Conservation (phyloP, 2,113 vertebrate species). For the Oryzias curvinotus region DNA sequence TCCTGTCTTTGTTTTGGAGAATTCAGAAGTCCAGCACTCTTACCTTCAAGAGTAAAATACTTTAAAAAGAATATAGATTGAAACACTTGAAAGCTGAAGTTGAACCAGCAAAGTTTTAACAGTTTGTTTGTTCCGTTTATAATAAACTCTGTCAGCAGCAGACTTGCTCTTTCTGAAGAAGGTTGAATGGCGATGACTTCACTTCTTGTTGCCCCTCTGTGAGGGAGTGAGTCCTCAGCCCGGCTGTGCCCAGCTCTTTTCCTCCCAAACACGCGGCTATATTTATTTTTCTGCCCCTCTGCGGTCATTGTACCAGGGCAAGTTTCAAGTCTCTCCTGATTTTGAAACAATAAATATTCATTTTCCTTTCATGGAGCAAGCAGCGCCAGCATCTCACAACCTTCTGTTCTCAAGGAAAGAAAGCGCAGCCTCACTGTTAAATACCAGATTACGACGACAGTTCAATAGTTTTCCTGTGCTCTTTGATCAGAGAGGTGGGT, state of each 20-base stretch:
- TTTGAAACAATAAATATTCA: slow-evolving; percentile 60
- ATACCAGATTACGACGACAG: slow-evolving; percentile 63
- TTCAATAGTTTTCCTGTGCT: slow-evolving; percentile 49
- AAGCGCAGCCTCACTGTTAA: slow-evolving; percentile 35
- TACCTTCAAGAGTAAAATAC: too few species aligned
- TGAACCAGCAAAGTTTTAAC: too few species aligned
- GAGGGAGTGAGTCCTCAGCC: slow-evolving; percentile 20
- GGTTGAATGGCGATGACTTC: slow-evolving; percentile 23
- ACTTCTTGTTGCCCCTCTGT: slow-evolving; percentile 10
- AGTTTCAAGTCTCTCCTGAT: slow-evolving; percentile 29
- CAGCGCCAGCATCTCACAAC: slow-evolving; percentile 18
- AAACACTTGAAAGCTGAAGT: too few species aligned
- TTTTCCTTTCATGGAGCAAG: slow-evolving; percentile 13
- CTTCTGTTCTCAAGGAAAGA: slow-evolving; percentile 19
- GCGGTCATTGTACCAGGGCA: slow-evolving; percentile 50
- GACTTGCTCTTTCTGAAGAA: slow-evolving; percentile 5
- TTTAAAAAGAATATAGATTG: too few species aligned
- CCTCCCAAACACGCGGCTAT: slow-evolving; percentile 57
- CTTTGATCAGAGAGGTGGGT: slow-evolving; percentile 71
- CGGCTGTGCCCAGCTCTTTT: slow-evolving; percentile 35
- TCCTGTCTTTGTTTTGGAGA: too few species aligned
- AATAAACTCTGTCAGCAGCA: not conserved
- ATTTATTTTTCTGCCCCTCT: slow-evolving; percentile 64
- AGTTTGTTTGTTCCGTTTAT: slow-evolving; percentile 29
- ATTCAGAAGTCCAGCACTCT: too few species aligned